These are phyloP conservation scores for Panagrolaimus sp. DNA, from an alignment of 1,140 invertebrate genomes.

Conservation along the genomic window DNA sequence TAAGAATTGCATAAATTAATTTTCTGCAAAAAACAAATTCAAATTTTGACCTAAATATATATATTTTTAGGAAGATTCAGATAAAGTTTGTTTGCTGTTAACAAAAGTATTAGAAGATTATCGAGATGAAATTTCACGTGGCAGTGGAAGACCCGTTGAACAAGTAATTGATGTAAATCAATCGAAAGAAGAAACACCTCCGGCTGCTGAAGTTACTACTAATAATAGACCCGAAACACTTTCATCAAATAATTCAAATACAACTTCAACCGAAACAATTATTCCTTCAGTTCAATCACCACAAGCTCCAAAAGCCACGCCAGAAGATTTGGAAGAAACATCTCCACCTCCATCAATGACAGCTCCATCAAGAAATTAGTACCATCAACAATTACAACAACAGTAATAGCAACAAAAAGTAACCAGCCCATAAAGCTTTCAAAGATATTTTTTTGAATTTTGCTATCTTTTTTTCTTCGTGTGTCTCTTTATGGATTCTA, in stretches of 20 bases:
- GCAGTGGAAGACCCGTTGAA: no score
- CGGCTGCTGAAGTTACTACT: neutral
- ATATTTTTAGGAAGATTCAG: constrained; percentile 26
- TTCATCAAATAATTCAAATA: neutral
- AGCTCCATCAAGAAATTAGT: neutral
- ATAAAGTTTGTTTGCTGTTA: constrained; percentile 25
- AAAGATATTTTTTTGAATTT: neutral
- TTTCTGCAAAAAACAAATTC: neutral
- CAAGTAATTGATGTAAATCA: neutral
- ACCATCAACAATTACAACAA: no score
- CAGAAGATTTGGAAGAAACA: neutral
- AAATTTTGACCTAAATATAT: neutral
- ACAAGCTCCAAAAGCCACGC: neutral
- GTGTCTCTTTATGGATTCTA: neutral
- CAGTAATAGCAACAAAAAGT: no score
- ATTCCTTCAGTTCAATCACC: neutral
- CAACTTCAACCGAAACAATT: neutral
- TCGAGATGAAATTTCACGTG: constrained; percentile 6
- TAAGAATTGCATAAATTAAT: neutral
- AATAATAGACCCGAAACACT: neutral
- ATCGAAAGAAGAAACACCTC: neutral
- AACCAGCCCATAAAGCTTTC: no score
- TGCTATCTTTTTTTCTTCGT: neutral
- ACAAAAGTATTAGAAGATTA: constrained; percentile 19
- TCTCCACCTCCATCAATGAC: constrained; percentile 7